Percentiles rank a stretch among this genome's conserved stretches.
phyloP scores from a whole-genome alignment of 2,888 invertebrate genomes.

The Drosophila mulleri region DNA sequence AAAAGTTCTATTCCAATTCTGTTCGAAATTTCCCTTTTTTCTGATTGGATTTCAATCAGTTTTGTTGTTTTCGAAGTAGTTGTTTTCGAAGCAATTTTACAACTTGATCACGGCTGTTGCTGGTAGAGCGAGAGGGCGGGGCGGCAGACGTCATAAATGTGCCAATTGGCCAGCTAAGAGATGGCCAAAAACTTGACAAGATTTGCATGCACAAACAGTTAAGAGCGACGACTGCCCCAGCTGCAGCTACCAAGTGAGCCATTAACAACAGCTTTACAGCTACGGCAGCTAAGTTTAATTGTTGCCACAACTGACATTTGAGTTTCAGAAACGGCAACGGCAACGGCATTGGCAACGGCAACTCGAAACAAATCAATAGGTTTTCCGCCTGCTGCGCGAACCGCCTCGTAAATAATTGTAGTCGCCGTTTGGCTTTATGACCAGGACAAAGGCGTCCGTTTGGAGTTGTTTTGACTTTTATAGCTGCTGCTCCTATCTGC shows the following conservation, averaged over 20 bases:
- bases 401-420: slow-evolving; percentile 72
- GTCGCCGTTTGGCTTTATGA: slow-evolving; percentile 60
- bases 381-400: slow-evolving; percentile 71
- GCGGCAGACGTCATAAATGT: slow-evolving; percentile 50
- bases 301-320: slow-evolving; percentile 57
- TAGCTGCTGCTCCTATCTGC: slow-evolving; percentile 37
- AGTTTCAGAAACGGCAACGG: slow-evolving; percentile 25
- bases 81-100: slow-evolving; percentile 27
- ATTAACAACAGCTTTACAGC: slow-evolving; percentile 73
- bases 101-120: slow-evolving; percentile 51
- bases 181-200: slow-evolving; percentile 45
- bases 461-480: slow-evolving; percentile 66
- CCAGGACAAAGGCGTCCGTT: slow-evolving; percentile 73
- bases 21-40: neutral
- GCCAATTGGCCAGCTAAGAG: slow-evolving; percentile 50
- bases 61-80: neutral
- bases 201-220: slow-evolving; percentile 44
- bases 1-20: no score
- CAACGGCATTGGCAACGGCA: neutral
- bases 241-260: slow-evolving; percentile 58
- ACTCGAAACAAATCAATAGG: slow-evolving; percentile 57
- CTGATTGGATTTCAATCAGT: neutral
- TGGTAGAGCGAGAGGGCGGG: slow-evolving; percentile 11
- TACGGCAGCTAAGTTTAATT: slow-evolving; percentile 67
- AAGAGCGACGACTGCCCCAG: slow-evolving; percentile 8